phyloP scores from a whole-genome alignment of 2,797 vertebrate genomes.

The Enoplosus armatus region DNA sequence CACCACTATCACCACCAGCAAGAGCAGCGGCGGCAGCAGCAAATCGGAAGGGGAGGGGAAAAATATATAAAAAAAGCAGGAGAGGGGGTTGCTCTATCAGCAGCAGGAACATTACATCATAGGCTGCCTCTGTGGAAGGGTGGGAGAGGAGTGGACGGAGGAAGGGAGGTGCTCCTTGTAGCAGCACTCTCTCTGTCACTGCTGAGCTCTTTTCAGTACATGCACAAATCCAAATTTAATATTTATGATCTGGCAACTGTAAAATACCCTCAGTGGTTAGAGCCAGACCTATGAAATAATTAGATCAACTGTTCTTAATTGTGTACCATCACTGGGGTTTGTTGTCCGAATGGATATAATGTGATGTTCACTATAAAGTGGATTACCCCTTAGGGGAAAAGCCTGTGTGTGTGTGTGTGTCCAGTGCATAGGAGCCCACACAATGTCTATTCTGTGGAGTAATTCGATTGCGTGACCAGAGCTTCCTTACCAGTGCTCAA shows the following conservation, averaged over 20 bases:
- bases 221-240: slow-evolving; percentile 68
- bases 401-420: slow-evolving; percentile 24
- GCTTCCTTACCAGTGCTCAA: slow-evolving; percentile 55
- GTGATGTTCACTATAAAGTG: slow-evolving; percentile 55
- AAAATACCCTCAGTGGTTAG: slow-evolving; percentile 62
- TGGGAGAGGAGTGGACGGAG: slow-evolving; percentile 79
- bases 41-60: slow-evolving; percentile 76
- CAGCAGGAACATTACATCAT: slow-evolving; percentile 89
- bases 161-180: slow-evolving; percentile 79
- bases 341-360: slow-evolving; percentile 64
- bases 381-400: slow-evolving; percentile 58
- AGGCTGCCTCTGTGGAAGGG: slow-evolving; percentile 81
- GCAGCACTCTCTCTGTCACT: slow-evolving; percentile 75
- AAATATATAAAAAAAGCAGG: slow-evolving; percentile 57
- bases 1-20: slow-evolving; percentile 73
- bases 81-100: slow-evolving; percentile 85
- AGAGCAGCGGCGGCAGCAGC: slow-evolving; percentile 73
- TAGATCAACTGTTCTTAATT: slow-evolving; percentile 61
- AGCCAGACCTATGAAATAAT: slow-evolving; percentile 66
- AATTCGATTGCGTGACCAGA: slow-evolving; percentile 71
- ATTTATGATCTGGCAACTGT: slow-evolving; percentile 73
- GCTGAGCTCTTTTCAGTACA: slow-evolving; percentile 58
- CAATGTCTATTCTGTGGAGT: slow-evolving; percentile 58
- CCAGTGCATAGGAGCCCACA: slow-evolving; percentile 38
- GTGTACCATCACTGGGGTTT: slow-evolving; percentile 51